Evolutionary conservation across 2,113 vertebrate species (phyloP).

Genomic region (Machaerirhynchus nigripectus): DNA sequence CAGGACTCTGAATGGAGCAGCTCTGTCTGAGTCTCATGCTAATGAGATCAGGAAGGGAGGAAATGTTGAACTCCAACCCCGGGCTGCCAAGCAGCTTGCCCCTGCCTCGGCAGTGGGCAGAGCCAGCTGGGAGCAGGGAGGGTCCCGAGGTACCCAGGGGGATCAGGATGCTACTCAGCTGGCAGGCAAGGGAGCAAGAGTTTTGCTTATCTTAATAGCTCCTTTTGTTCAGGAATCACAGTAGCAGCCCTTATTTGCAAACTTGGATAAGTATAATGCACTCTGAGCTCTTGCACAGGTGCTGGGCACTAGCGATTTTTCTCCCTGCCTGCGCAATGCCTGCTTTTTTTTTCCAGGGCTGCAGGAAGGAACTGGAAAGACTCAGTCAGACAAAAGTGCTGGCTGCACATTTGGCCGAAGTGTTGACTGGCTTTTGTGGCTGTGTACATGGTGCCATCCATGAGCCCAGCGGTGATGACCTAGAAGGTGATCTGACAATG

Average conservation of each 20-base stretch:
- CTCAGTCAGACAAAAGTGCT: slow-evolving; percentile 16
- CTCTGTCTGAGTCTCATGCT: slow-evolving; percentile 64
- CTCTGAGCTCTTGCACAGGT: slow-evolving; percentile 52
- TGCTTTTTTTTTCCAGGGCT: neutral
- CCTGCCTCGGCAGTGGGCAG: neutral
- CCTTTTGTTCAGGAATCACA: slow-evolving; percentile 52
- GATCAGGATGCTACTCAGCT: slow-evolving; percentile 51
- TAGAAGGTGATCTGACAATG: slow-evolving; percentile 25
- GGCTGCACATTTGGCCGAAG: slow-evolving; percentile 32
- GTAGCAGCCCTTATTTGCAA: slow-evolving; percentile 52
- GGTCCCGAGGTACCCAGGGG: neutral
- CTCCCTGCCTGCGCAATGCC: neutral
- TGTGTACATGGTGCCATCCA: neutral
- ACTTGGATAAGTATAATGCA: slow-evolving; percentile 18
- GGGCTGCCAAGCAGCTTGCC: slow-evolving; percentile 16
- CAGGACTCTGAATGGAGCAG: slow-evolving; percentile 41
- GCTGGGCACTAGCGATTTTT: slow-evolving; percentile 3
- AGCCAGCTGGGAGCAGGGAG: slow-evolving; percentile 3
- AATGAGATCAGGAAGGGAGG: slow-evolving; percentile 60
- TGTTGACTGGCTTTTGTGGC: slow-evolving; percentile 13
- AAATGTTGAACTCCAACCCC: slow-evolving; percentile 37
- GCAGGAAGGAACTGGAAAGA: slow-evolving; percentile 47
- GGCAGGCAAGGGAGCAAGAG: slow-evolving; percentile 37
- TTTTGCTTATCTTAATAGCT: slow-evolving; percentile 43
- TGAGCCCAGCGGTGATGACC: neutral